Percentiles rank a stretch among this genome's conserved stretches.
Evolutionary conservation across 2,888 invertebrate genomes (phyloP).

Genomic region (Pollenia angustigena): DNA sequence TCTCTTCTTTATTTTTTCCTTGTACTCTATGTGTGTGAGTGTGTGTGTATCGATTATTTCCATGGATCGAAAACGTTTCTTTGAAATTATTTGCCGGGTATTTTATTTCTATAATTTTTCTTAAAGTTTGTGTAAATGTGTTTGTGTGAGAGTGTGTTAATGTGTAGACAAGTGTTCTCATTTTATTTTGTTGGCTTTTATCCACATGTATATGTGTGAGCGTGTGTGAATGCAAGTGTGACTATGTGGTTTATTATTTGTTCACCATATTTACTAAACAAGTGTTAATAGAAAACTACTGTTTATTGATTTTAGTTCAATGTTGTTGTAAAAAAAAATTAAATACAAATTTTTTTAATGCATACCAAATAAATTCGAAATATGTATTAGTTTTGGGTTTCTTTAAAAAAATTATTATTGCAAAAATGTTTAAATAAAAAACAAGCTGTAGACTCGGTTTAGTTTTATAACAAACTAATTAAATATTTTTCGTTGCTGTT

Average conservation of each 20-base stretch:
- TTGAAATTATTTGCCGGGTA: conserved; percentile 67
- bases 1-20: conserved; percentile 13
- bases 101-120: conserved; percentile 61
- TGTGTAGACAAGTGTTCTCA: conserved; percentile 69
- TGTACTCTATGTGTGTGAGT: conserved; percentile 6
- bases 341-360: conserved; percentile 42
- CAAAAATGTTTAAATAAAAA: neutral
- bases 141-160: conserved; percentile 14
- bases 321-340: conserved; percentile 57
- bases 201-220: neutral
- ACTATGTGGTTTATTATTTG: neutral
- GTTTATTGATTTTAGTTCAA: conserved; percentile 72
- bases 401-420: neutral
- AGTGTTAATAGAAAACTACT: conserved; percentile 70
- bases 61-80: conserved; percentile 58
- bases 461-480: conserved; percentile 19
- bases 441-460: conserved; percentile 12
- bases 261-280: conserved; percentile 64
- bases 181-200: conserved; percentile 45
- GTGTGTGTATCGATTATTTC: conserved; percentile 8
- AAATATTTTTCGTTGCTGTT: conserved; percentile 21
- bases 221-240: conserved; percentile 4
- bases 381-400: conserved; percentile 40
- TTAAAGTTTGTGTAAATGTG: conserved; percentile 21
- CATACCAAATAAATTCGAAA: neutral